Conservation (phyloP, 2,888 invertebrate genomes). For the Eumacrocentrus americanus region DNA sequence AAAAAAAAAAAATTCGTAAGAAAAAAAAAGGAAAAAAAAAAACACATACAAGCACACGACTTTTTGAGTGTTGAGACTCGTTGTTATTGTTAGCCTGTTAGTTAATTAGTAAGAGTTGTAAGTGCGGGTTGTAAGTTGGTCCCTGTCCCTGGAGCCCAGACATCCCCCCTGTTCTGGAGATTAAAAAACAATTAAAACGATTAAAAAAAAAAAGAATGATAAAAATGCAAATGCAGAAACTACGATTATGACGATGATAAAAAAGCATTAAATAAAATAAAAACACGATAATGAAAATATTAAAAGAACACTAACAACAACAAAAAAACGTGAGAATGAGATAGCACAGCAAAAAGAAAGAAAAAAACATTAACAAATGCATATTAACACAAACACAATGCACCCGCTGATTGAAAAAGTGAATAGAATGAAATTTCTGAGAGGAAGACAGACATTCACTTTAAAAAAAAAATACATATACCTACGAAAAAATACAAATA, state of each 20-base stretch:
- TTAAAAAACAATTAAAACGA: slow-evolving; percentile 45
- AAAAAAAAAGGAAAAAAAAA: slow-evolving; percentile 24
- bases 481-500: slow-evolving; percentile 14
- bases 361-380: slow-evolving; percentile 13
- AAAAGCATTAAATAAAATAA: slow-evolving; percentile 34
- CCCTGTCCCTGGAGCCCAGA: slow-evolving; percentile 62
- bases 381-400: slow-evolving; percentile 40
- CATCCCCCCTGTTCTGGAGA: slow-evolving; percentile 60
- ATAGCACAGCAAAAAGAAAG: slow-evolving; percentile 19
- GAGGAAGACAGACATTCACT: slow-evolving; percentile 11
- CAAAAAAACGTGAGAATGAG: slow-evolving; percentile 20
- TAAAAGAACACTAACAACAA: slow-evolving; percentile 23
- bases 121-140: slow-evolving; percentile 61
- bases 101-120: slow-evolving; percentile 62
- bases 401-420: slow-evolving; percentile 39
- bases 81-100: slow-evolving; percentile 63
- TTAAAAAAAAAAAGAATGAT: slow-evolving; percentile 30
- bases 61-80: slow-evolving; percentile 60
- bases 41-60: slow-evolving; percentile 33
- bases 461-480: slow-evolving; percentile 7
- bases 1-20: slow-evolving; percentile 17
- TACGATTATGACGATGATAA: slow-evolving; percentile 30
- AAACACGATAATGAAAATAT: slow-evolving; percentile 25
- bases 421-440: slow-evolving; percentile 24
- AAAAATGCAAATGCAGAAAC: slow-evolving; percentile 28